Conservation (phyloP, 2,888 invertebrate genomes). For the Venustoraphidia nigricollis region DNA sequence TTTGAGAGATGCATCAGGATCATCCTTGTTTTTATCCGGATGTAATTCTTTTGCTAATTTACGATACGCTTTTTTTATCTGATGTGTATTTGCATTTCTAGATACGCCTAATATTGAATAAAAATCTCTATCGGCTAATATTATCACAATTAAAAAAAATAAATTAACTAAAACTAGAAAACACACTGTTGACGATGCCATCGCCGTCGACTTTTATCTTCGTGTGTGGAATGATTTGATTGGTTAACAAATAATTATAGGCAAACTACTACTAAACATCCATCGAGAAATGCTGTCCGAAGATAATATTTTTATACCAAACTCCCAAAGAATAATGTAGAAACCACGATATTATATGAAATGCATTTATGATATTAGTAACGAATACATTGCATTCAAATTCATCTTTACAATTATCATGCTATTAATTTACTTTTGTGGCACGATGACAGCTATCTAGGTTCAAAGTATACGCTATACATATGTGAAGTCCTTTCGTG, state of each 20-base stretch:
- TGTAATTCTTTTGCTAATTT: slow-evolving; percentile 90
- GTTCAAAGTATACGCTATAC: too few species aligned
- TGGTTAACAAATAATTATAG: background rate
- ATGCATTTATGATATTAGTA: too few species aligned
- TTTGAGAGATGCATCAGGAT: slow-evolving; percentile 82
- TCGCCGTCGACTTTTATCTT: background rate
- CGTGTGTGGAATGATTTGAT: slow-evolving; percentile 1
- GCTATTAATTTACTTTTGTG: too few species aligned
- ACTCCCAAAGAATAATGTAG: too few species aligned
- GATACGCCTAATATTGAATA: slow-evolving; percentile 82
- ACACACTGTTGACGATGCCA: slow-evolving; percentile 7
- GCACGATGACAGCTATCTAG: too few species aligned
- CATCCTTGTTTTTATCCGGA: slow-evolving; percentile 93
- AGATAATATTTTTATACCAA: too few species aligned
- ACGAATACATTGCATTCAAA: too few species aligned
- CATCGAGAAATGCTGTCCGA: too few species aligned
- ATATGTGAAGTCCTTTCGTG: too few species aligned
- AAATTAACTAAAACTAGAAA: slow-evolving; percentile 15
- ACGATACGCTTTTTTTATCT: slow-evolving; percentile 96
- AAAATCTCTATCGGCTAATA: slow-evolving; percentile 70
- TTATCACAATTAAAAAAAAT: slow-evolving; percentile 17
- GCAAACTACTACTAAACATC: too few species aligned
- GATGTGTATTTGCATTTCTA: slow-evolving; percentile 74
- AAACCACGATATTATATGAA: too few species aligned
- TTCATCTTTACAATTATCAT: too few species aligned